phyloP scores from a whole-genome alignment of 35 echinoderm and acorn worm genomes.

The Lytechinus pictus region DNA sequence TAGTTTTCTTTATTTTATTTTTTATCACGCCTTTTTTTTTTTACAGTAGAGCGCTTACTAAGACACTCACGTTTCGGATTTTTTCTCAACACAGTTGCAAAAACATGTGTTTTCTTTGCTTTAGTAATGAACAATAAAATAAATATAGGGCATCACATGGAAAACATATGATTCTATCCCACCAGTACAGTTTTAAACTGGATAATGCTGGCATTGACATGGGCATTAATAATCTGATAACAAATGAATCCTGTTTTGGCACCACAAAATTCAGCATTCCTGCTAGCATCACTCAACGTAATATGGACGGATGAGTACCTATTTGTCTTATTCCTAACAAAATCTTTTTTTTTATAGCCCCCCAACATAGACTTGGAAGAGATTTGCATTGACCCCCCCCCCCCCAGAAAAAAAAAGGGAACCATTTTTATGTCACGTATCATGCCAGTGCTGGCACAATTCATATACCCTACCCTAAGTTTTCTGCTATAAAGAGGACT shows the following conservation, averaged over 20 bases:
- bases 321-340: background rate
- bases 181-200: background rate
- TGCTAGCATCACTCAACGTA: background rate
- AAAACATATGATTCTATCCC: background rate
- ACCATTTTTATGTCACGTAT: no score
- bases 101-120: background rate
- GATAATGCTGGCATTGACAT: background rate
- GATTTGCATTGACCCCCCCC: background rate
- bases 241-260: background rate
- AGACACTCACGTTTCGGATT: background rate
- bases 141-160: background rate
- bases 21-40: background rate
- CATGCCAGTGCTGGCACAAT: no score
- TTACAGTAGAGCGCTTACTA: background rate
- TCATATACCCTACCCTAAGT: no score
- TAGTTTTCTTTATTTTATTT: background rate
- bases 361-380: no score
- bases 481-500: background rate
- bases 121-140: background rate
- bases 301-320: background rate
- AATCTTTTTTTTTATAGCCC: no score
- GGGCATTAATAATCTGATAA: background rate
- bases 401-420: no score
- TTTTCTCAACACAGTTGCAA: constrained; percentile 11
- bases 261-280: background rate